Evolutionary conservation across 2,888 invertebrate species (phyloP).

Genomic region (Nycteola revayana): DNA sequence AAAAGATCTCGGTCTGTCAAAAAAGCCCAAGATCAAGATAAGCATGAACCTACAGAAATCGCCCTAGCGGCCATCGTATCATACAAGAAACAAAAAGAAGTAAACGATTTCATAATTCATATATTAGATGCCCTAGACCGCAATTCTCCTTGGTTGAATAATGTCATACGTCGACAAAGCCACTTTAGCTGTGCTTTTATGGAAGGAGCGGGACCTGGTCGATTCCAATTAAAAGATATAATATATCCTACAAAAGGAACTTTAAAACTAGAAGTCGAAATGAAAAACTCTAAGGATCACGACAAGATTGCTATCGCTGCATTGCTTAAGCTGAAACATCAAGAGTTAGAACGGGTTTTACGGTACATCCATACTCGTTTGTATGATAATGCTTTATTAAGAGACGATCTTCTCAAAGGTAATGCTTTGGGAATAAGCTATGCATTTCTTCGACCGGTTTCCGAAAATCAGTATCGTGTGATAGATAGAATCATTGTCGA

Average conservation of each 20-base stretch:
- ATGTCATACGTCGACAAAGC: conserved; percentile 51
- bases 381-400: conserved; percentile 49
- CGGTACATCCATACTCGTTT: conserved; percentile 59
- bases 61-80: conserved; percentile 66
- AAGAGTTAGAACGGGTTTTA: conserved; percentile 54
- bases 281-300: conserved; percentile 64
- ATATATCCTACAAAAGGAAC: conserved; percentile 60
- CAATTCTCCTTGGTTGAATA: conserved; percentile 65
- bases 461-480: conserved; percentile 62
- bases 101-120: conserved; percentile 62
- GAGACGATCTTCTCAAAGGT: conserved; percentile 61
- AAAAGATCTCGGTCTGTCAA: conserved; percentile 41
- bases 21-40: conserved; percentile 40
- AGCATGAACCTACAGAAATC: conserved; percentile 54
- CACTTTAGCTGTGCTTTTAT: conserved; percentile 65
- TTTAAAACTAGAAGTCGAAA: conserved; percentile 63
- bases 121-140: conserved; percentile 59
- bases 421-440: conserved; percentile 62
- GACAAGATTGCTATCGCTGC: conserved; percentile 71
- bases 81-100: conserved; percentile 64
- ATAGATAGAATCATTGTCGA: conserved; percentile 61
- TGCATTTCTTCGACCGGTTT: conserved; percentile 58
- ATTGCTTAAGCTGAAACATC: conserved; percentile 50
- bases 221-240: conserved; percentile 65
- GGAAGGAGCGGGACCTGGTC: conserved; percentile 68